Percentiles rank a stretch among this genome's conserved stretches.
Evolutionary conservation across 2,113 vertebrate genomes (phyloP).

Genomic region (Oreochromis aureus): DNA sequence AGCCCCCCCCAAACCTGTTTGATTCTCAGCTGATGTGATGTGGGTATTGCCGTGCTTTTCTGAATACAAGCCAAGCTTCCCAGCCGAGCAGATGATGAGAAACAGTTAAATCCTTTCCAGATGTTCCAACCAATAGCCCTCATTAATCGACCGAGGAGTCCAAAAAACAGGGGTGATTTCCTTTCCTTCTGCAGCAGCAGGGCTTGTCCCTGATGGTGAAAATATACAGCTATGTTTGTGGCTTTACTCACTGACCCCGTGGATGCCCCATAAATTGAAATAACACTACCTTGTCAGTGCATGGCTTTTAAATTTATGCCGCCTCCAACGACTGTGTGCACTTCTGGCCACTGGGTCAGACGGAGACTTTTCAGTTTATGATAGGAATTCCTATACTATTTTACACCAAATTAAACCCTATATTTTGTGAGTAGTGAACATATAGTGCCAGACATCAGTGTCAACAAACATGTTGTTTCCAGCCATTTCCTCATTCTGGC

Average conservation of each 20-base stretch:
- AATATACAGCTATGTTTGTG: neutral
- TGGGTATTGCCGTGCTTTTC: constrained; percentile 8
- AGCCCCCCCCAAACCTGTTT: neutral
- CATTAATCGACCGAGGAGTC: constrained; percentile 11
- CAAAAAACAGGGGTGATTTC: constrained; percentile 1
- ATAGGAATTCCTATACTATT: neutral
- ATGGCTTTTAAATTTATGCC: neutral
- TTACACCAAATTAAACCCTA: neutral
- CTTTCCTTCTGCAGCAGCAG: constrained; percentile 14
- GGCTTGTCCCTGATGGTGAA: neutral
- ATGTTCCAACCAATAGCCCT: constrained; percentile 45
- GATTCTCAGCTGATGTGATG: constrained; percentile 33
- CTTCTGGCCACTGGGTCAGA: neutral
- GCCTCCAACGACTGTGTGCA: neutral
- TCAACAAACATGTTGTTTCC: neutral
- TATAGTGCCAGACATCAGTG: neutral
- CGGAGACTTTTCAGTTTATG: neutral
- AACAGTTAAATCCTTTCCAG: constrained; percentile 63
- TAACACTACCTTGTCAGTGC: neutral
- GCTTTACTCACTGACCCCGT: neutral
- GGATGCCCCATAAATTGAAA: constrained; percentile 3
- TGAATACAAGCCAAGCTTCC: constrained; percentile 41
- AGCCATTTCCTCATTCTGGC: neutral
- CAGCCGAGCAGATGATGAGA: constrained; percentile 50
- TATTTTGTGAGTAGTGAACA: neutral